These are phyloP conservation scores for Panagrolaimus sp. DNA, from an alignment of 1,140 invertebrate genomes.

Conservation along the genomic window DNA sequence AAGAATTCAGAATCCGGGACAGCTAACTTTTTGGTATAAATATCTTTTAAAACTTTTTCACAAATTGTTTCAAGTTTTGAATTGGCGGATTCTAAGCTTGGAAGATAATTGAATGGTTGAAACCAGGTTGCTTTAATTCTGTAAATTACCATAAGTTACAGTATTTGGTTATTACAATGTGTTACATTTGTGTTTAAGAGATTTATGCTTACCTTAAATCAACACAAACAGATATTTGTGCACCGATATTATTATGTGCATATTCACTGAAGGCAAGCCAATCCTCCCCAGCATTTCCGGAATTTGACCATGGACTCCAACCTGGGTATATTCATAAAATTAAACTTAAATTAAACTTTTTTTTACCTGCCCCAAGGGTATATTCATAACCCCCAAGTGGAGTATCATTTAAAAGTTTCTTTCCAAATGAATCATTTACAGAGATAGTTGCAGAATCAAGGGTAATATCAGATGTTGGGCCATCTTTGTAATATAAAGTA, in stretches of 20 bases:
- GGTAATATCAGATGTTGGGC: slow-evolving; percentile 28
- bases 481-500: slow-evolving; percentile 37
- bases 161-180: too few relatives aligned
- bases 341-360: too few relatives aligned
- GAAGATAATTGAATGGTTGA: slow-evolving; percentile 35
- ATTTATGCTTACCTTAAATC: slow-evolving; percentile 13
- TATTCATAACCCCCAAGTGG: slow-evolving; percentile 27
- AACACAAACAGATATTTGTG: slow-evolving; percentile 30
- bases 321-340: slow-evolving; percentile 35
- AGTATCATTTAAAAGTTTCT: slow-evolving; percentile 20
- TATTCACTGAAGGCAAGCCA: slow-evolving; percentile 26
- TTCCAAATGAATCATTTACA: slow-evolving; percentile 26
- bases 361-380: slow-evolving; percentile 35
- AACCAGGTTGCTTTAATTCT: slow-evolving; percentile 29
- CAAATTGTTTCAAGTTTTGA: slow-evolving; percentile 20
- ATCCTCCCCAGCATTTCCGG: not conserved
- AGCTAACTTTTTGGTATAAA: slow-evolving; percentile 18
- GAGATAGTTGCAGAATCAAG: slow-evolving; percentile 27
- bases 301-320: slow-evolving; percentile 24
- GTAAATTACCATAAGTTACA: too few relatives aligned
- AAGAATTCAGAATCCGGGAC: slow-evolving; percentile 38
- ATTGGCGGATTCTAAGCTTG: slow-evolving; percentile 26
- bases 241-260: slow-evolving; percentile 31
- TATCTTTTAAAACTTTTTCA: slow-evolving; percentile 27
- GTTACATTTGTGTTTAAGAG: too few relatives aligned